Evolutionary conservation across 2,797 vertebrate species (phyloP).

Genomic region (Crypturellus tataupa): DNA sequence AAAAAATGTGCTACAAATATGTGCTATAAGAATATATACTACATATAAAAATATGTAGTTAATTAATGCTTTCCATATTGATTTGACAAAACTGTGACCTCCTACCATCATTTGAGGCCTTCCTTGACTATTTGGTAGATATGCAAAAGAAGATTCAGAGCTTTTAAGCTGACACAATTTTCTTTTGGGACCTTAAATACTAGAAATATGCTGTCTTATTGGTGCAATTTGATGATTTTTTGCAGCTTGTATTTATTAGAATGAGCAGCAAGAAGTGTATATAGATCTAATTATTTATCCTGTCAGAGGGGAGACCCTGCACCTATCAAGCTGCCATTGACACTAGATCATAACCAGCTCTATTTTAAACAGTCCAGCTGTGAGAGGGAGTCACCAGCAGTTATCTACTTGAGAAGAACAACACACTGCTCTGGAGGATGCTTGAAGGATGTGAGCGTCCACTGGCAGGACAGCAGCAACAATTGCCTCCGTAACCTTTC

Average conservation of each 20-base stretch:
- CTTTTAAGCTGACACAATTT: not conserved
- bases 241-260: slow-evolving; percentile 13
- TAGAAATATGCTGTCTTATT: not conserved
- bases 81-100: not conserved
- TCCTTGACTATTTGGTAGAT: not conserved
- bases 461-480: not conserved
- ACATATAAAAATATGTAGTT: not conserved
- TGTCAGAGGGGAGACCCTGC: slow-evolving; percentile 37
- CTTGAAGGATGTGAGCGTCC: not conserved
- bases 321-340: slow-evolving; percentile 26
- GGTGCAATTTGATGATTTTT: slow-evolving; percentile 19
- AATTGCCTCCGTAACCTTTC: not conserved
- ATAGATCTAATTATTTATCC: slow-evolving; percentile 30
- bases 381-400: not conserved
- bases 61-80: not conserved
- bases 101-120: not conserved
- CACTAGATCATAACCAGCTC: not conserved
- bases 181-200: not conserved
- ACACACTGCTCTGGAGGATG: not conserved
- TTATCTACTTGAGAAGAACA: not conserved
- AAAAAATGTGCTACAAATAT: too few species aligned
- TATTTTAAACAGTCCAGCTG: slow-evolving; percentile 20
- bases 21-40: too few species aligned
- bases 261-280: not conserved
- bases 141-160: not conserved